These are phyloP conservation scores for Lasaia peninsularis DNA, from an alignment of 1,140 invertebrate genomes.

Conservation along the genomic window DNA sequence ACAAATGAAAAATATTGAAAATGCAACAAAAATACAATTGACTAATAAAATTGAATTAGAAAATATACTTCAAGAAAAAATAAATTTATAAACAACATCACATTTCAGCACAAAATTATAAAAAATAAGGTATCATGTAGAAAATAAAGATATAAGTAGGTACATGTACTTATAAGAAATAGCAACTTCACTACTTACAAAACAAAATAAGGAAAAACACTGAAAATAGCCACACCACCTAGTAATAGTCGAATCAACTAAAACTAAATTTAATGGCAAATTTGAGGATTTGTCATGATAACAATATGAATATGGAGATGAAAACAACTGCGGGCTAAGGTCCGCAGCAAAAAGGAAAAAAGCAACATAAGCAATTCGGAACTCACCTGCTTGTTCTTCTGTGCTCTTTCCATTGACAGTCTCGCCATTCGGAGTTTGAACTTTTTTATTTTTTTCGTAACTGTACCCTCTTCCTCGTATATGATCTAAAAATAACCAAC, in stretches of 20 bases:
- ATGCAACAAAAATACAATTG: constrained; percentile 34
- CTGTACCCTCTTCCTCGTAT: constrained; percentile 49
- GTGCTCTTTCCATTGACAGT: constrained; percentile 34
- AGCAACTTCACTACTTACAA: too few relatives aligned
- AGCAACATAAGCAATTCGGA: neutral
- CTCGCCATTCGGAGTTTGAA: constrained; percentile 39
- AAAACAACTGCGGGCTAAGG: too few relatives aligned
- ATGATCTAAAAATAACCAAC: constrained; percentile 40
- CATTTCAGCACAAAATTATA: too few relatives aligned
- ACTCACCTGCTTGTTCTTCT: constrained; percentile 48
- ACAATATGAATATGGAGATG: too few relatives aligned
- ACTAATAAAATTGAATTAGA: constrained; percentile 23
- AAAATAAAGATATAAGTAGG: too few relatives aligned
- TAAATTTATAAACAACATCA: neutral
- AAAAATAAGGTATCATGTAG: too few relatives aligned
- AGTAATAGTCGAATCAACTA: too few relatives aligned
- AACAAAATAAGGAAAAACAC: too few relatives aligned
- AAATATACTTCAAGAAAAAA: neutral
- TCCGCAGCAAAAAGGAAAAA: neutral
- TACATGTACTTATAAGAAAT: too few relatives aligned
- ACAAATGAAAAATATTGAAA: constrained; percentile 42
- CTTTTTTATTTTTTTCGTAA: constrained; percentile 53
- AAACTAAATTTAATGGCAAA: too few relatives aligned
- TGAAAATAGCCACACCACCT: too few relatives aligned
- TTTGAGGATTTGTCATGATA: too few relatives aligned